Base-by-base conservation (phyloP, 2,888 invertebrate species). In the Limenitis arthemis region DNA sequence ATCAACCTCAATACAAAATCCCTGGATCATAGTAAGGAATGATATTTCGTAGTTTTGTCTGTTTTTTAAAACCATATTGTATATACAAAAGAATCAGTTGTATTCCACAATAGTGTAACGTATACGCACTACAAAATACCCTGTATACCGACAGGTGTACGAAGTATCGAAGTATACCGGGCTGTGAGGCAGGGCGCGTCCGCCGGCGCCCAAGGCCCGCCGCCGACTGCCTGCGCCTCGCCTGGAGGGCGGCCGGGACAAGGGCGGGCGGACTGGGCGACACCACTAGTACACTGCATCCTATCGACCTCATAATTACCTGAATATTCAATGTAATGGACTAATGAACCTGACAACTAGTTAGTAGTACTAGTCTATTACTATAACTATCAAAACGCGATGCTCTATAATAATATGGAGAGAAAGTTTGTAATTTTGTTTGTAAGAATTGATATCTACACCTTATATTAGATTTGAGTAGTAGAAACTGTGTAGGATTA, bases 171-270 rank as follows among this genome's bases (percentile, higher is more conserved):
- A 7, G 8, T 6, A 20, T 34, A 34, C 12, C 37, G 30, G 12
- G 11, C 9, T 30, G 8, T 29, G 37, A 33, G 34, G 30, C 36
- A 34, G 49, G 49, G 47, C 54, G 51, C 69, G 64, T 51, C 65
- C 66, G 65, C 36, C 53, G 66, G 62, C 64, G 58, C 55, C 56
- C 58, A 50, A 61, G 67, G 69, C 70, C 66, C 59, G 63, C 48
- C 63, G 67, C 63, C 63, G 66, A 68, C 70, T 71, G 62, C 54
- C 51, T 36, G 46, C 42, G 51, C 51, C 52, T n/a, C n/a, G n/a
- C n/a, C n/a, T n/a, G n/a, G n/a, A n/a, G 5, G 11, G 38, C 40
- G 38, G 38, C 42, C 37, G 47, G 49, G 53, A 31, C 9, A 30
- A 36, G 52, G 36, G 36, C 44, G 12, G 40, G 33, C 53, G 49